Evolutionary conservation across 2,797 vertebrate genomes (phyloP).

Genomic region (Xerus rutilus): DNA sequence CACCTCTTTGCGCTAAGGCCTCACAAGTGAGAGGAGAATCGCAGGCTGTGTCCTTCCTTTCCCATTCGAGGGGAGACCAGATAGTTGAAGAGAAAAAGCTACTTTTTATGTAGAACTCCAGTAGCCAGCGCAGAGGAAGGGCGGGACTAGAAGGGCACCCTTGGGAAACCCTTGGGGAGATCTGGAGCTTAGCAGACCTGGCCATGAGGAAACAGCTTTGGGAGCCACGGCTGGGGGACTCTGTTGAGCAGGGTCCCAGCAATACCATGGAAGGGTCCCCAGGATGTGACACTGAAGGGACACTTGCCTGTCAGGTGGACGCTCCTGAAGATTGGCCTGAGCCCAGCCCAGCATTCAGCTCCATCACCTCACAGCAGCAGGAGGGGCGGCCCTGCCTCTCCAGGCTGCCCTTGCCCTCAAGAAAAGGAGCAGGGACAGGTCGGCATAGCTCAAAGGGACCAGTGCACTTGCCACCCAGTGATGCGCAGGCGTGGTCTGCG

Average conservation of each 20-base stretch:
- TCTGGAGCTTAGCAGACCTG: background rate
- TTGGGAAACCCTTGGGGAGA: background rate
- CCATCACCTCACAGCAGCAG: background rate
- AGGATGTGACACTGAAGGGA: accelerated
- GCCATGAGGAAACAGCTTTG: background rate
- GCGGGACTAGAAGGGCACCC: background rate
- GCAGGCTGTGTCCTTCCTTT: background rate
- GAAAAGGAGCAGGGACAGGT: background rate
- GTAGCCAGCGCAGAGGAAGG: background rate
- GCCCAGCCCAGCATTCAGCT: background rate
- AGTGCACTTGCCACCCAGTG: background rate
- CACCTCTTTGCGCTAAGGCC: background rate
- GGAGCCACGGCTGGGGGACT: accelerated
- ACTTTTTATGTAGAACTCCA: background rate
- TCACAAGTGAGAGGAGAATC: background rate
- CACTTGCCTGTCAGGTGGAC: accelerated
- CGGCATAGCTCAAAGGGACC: background rate
- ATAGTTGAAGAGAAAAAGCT: background rate
- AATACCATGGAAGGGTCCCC: accelerated
- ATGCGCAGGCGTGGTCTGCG: accelerated
- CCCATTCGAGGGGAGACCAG: background rate
- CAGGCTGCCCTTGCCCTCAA: background rate
- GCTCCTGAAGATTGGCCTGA: background rate
- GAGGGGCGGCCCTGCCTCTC: background rate
- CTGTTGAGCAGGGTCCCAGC: accelerated